Base-by-base conservation (phyloP, 2,113 vertebrate genomes). In the Periophthalmus modestus region DNA sequence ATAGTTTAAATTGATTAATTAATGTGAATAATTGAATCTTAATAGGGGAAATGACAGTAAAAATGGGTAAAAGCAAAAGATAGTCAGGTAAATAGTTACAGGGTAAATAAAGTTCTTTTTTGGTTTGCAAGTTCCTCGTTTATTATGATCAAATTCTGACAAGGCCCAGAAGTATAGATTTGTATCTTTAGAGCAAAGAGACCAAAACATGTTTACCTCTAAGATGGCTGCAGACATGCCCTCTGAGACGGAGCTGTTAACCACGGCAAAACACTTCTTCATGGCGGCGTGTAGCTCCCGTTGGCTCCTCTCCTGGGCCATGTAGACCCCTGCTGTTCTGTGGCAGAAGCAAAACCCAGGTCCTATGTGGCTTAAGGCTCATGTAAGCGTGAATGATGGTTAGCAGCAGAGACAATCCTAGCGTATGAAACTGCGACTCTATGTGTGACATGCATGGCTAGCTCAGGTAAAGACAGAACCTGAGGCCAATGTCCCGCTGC, bases 211-310 rank as follows among this genome's bases (percentile, higher is more conserved):
- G 46, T 77, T 89, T 90, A 98, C 98, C 97, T 99, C 97, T 78
- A 99, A 92, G 74, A 99, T 89, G 58, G 96, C 96, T 0, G 96
- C 96, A 0, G 97, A 98, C 97, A 99, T 99, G 58, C 98, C 98
- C 79, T 99, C 97, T 0, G 96, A 99, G 74, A 92, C 2, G 0
- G 97, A 98, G 89, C 96, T 96, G 92, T 99, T 99, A 66, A 99
- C 95, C 81, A 98, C 72, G 0, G 96, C 95, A 23, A 91, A 95
- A 78, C 95, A 93, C 57, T 80, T 92, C 85, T 82, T 92, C 85
- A 97, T 73, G 12, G 89, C 93, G 0, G 96, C 95, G 0, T 99
- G 96, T 0, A 99, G 94, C 82, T 98, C 94, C 47, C 78, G 88
- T 68, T 94, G 96, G 1, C 93, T 87, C 81, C 95, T 92, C 88